Percentiles rank a stretch among this genome's conserved stretches.
These are phyloP conservation scores for Enoplosus armatus DNA, from an alignment of 2,797 vertebrate species.

Conservation along the genomic window DNA sequence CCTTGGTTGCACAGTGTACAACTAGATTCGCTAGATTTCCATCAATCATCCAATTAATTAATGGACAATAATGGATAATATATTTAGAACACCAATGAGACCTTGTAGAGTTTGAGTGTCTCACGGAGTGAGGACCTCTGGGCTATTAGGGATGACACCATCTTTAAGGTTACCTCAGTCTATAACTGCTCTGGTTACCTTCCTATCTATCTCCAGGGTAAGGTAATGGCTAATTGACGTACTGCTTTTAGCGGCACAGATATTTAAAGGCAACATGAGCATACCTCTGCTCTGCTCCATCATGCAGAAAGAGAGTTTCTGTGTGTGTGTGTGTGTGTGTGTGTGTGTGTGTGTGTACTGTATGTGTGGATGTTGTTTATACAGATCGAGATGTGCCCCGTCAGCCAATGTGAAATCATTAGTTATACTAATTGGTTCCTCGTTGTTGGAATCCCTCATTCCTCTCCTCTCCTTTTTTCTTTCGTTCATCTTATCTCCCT, in stretches of 20 bases:
- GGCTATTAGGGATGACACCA: background rate
- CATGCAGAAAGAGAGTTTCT: slow-evolving; percentile 10
- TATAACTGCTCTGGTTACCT: slow-evolving; percentile 11
- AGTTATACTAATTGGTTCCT: slow-evolving; percentile 79
- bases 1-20: background rate
- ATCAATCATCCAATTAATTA: background rate
- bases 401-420: slow-evolving; percentile 76
- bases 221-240: slow-evolving; percentile 33
- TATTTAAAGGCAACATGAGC: slow-evolving; percentile 34
- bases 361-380: slow-evolving; percentile 55
- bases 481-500: slow-evolving; percentile 35
- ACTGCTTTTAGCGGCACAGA: slow-evolving; percentile 28
- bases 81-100: slow-evolving; percentile 1
- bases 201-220: slow-evolving; percentile 21
- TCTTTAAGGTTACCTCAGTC: slow-evolving; percentile 14
- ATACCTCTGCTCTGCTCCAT: slow-evolving; percentile 31
- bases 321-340: slow-evolving; percentile 24
- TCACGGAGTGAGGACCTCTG: background rate
- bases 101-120: slow-evolving; percentile 1
- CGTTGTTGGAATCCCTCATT: slow-evolving; percentile 52
- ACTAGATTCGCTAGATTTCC: background rate
- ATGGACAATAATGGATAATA: background rate
- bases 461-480: slow-evolving; percentile 25
- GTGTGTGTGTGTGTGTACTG: background rate
- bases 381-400: slow-evolving; percentile 61